These are phyloP conservation scores for Lagocephalus sceleratus DNA, from an alignment of 2,797 vertebrate species.

Conservation along the genomic window DNA sequence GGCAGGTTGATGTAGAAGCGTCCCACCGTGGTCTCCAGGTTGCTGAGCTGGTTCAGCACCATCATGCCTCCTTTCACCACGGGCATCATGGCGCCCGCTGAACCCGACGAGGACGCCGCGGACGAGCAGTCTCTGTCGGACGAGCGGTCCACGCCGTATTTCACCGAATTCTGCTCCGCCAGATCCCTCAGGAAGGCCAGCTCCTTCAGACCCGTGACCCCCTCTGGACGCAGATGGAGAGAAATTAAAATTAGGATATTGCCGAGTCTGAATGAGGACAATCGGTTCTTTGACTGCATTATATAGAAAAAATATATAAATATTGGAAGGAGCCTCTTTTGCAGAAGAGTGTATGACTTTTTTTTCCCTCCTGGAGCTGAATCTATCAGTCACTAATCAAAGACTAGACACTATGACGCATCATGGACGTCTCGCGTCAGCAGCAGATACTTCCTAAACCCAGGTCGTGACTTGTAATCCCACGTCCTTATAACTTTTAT, in stretches of 20 bases:
- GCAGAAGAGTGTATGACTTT: constrained; percentile 23
- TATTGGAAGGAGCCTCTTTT: constrained; percentile 19
- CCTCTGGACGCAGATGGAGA: constrained; percentile 75
- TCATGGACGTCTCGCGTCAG: constrained; percentile 8
- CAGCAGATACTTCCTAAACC: constrained; percentile 20
- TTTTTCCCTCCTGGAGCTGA: constrained; percentile 6
- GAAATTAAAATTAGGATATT: background rate
- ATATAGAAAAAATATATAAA: constrained; percentile 25
- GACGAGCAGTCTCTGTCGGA: constrained; percentile 70
- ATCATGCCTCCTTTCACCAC: constrained; percentile 98
- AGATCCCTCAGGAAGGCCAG: constrained; percentile 94
- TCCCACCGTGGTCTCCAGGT: constrained; percentile 94
- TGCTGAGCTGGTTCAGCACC: constrained; percentile 97
- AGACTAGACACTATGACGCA: background rate
- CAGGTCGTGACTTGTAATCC: constrained; percentile 29
- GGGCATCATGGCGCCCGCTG: constrained; percentile 65
- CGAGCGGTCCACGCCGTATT: constrained; percentile 86
- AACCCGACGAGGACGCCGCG: constrained; percentile 15
- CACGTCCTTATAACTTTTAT: constrained; percentile 11
- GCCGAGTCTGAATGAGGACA: background rate
- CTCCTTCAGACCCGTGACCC: constrained; percentile 93
- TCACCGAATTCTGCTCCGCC: constrained; percentile 92
- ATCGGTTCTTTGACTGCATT: too few species aligned
- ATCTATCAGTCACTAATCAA: constrained; percentile 9
- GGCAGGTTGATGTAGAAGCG: constrained; percentile 97